Evolutionary conservation across 1,140 invertebrate genomes (phyloP).

Genomic region (Trachymyrmex septentrionalis): DNA sequence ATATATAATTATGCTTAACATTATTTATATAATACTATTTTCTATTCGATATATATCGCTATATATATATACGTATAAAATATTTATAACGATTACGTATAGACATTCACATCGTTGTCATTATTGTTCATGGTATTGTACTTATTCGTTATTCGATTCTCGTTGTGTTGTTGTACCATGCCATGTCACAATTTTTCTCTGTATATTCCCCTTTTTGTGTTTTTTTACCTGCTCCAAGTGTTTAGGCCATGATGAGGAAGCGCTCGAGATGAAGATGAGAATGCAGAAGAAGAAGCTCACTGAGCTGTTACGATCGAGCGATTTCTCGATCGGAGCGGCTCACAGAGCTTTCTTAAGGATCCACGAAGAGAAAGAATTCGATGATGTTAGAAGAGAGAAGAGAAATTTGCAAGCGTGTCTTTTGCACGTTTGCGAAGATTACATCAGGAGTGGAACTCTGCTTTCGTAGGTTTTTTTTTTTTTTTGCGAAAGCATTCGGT

Average conservation of each 20-base stretch:
- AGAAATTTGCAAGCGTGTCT: slow-evolving; percentile 67
- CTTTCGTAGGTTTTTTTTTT: slow-evolving; percentile 57
- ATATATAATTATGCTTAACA: slow-evolving; percentile 75
- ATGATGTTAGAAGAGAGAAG: slow-evolving; percentile 65
- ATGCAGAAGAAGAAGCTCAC: slow-evolving; percentile 12
- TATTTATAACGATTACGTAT: slow-evolving; percentile 65
- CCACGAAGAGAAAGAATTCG: not conserved
- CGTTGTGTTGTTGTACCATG: slow-evolving; percentile 78
- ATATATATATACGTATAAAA: slow-evolving; percentile 63
- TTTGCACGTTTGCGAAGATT: slow-evolving; percentile 71
- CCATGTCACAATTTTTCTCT: slow-evolving; percentile 74
- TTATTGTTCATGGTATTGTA: slow-evolving; percentile 79
- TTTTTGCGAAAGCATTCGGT: slow-evolving; percentile 42
- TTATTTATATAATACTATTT: slow-evolving; percentile 74
- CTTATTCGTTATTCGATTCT: slow-evolving; percentile 79
- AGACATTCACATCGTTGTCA: slow-evolving; percentile 71
- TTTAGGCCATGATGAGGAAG: slow-evolving; percentile 78
- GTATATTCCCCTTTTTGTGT: slow-evolving; percentile 68
- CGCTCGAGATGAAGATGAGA: slow-evolving; percentile 43
- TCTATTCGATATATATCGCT: slow-evolving; percentile 67
- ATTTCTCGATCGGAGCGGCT: slow-evolving; percentile 80
- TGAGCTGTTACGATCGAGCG: slow-evolving; percentile 79
- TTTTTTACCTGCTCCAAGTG: slow-evolving; percentile 78
- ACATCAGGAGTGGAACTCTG: not conserved
- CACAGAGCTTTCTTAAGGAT: not conserved